Evolutionary conservation across 1,140 invertebrate species (phyloP).

Genomic region (Drosophila ogumai): DNA sequence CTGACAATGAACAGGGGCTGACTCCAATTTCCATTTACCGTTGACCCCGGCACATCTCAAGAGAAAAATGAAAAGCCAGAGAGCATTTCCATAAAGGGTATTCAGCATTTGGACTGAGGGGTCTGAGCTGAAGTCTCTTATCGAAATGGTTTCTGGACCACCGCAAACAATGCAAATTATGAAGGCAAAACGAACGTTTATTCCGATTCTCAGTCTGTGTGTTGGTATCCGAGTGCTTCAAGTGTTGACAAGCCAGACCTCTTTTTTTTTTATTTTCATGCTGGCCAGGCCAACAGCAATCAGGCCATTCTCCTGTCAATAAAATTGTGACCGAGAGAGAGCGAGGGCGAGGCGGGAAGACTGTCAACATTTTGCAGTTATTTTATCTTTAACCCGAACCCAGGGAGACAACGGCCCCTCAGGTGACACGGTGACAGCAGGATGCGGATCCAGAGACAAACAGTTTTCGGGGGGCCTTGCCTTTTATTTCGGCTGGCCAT

Average conservation of each 20-base stretch:
- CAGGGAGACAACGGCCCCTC: constrained; percentile 13
- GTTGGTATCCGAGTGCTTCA: constrained; percentile 32
- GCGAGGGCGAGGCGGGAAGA: background rate
- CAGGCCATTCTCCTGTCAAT: constrained; percentile 77
- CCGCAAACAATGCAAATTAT: constrained; percentile 80
- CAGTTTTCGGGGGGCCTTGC: constrained; percentile 23
- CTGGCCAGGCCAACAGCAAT: constrained; percentile 67
- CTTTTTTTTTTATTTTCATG: constrained; percentile 24
- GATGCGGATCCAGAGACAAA: constrained; percentile 13
- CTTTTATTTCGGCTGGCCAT: constrained; percentile 51
- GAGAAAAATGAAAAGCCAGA: constrained; percentile 9
- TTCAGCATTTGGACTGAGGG: constrained; percentile 35
- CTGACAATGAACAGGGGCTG: constrained; percentile 19
- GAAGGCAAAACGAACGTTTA: constrained; percentile 70
- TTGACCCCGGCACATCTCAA: constrained; percentile 8
- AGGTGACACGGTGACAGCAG: constrained; percentile 20
- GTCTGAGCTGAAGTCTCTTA: constrained; percentile 31
- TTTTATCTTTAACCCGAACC: constrained; percentile 57
- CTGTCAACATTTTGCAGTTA: constrained; percentile 81
- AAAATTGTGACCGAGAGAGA: constrained; percentile 49
- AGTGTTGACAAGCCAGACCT: constrained; percentile 56
- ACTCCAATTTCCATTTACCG: constrained; percentile 35
- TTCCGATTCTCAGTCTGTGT: constrained; percentile 11
- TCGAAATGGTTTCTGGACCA: constrained; percentile 58
- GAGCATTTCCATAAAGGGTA: constrained; percentile 35